Conservation (phyloP, 2,888 invertebrate genomes). For the Monopis laevigella region DNA sequence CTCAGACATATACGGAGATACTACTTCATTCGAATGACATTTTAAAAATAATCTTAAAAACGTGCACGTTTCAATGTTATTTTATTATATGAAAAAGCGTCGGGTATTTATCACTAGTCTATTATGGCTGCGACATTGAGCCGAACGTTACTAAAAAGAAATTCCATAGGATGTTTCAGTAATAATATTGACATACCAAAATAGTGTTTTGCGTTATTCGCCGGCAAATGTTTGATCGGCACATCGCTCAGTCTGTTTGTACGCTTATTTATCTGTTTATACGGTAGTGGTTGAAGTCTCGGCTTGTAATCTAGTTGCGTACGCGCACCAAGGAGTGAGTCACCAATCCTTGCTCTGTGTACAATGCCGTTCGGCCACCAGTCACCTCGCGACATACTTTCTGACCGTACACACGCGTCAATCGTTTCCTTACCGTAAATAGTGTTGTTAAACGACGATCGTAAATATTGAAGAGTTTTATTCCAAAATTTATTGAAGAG, state of each 20-base stretch:
- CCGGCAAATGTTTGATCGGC: background rate
- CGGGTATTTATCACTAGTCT: background rate
- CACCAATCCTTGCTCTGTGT: conserved; percentile 54
- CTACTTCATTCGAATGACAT: background rate
- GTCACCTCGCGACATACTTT: conserved; percentile 60
- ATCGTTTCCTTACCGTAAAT: conserved; percentile 9
- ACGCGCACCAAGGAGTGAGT: conserved; percentile 54
- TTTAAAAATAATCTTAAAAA: conserved; percentile 4
- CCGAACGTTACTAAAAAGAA: too few relatives aligned
- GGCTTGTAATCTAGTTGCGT: conserved; percentile 48
- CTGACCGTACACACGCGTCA: conserved; percentile 48
- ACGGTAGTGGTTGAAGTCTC: conserved; percentile 47
- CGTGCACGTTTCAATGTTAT: too few relatives aligned
- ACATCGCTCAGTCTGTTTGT: conserved; percentile 4
- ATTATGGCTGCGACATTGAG: background rate
- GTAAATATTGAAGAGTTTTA: background rate
- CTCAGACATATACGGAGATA: background rate
- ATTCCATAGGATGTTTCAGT: conserved; percentile 6
- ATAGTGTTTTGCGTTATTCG: conserved; percentile 4
- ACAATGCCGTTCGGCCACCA: conserved; percentile 56
- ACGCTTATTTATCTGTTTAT: conserved; percentile 5
- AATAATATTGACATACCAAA: conserved; percentile 7
- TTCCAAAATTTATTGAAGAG: background rate
- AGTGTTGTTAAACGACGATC: conserved; percentile 3
- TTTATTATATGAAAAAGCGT: too few relatives aligned